Evolutionary conservation across 2,797 vertebrate genomes (phyloP).

Genomic region (Hybognathus amarus): DNA sequence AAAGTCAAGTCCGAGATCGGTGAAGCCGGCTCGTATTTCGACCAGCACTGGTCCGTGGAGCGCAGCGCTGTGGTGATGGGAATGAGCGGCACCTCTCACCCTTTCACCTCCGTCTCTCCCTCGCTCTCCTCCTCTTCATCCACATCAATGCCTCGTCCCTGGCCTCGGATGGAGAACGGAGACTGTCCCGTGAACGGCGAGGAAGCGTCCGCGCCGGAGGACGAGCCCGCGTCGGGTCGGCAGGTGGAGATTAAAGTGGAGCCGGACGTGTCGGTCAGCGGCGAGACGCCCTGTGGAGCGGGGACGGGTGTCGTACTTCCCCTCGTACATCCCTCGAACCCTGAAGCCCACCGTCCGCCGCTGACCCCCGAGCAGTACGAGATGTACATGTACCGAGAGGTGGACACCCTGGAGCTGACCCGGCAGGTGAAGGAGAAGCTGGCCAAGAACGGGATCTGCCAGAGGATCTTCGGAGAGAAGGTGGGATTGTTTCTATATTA

Average conservation of each 20-base stretch:
- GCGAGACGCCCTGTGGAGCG: conserved; percentile 70
- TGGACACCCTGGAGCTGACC: conserved; percentile 96
- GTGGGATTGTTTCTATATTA: conserved; percentile 70
- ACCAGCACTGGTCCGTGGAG: conserved; percentile 96
- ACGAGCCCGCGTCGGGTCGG: conserved; percentile 74
- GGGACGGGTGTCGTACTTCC: conserved; percentile 88
- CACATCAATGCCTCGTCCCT: conserved; percentile 80
- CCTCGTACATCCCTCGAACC: conserved; percentile 88
- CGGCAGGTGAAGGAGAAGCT: conserved; percentile 98
- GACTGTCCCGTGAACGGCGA: conserved; percentile 82
- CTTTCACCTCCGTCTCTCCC: conserved; percentile 90
- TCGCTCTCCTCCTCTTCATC: conserved; percentile 91
- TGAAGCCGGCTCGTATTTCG: conserved; percentile 91
- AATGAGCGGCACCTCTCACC: conserved; percentile 66
- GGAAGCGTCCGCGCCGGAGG: conserved; percentile 78
- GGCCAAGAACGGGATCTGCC: conserved; percentile 98
- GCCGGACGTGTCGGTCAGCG: conserved; percentile 71
- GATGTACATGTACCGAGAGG: conserved; percentile 98
- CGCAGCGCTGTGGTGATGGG: conserved; percentile 76
- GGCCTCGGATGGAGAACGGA: conserved; percentile 81
- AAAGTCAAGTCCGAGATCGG: conserved; percentile 98
- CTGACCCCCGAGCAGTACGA: conserved; percentile 98
- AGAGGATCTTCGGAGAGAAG: conserved; percentile 99
- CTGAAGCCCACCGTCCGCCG: conserved; percentile 93
- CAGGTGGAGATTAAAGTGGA: conserved; percentile 85